Percentiles rank a stretch among this genome's conserved stretches.
Conservation (phyloP, 2,113 vertebrate genomes). For the Tangachromis dhanisi region DNA sequence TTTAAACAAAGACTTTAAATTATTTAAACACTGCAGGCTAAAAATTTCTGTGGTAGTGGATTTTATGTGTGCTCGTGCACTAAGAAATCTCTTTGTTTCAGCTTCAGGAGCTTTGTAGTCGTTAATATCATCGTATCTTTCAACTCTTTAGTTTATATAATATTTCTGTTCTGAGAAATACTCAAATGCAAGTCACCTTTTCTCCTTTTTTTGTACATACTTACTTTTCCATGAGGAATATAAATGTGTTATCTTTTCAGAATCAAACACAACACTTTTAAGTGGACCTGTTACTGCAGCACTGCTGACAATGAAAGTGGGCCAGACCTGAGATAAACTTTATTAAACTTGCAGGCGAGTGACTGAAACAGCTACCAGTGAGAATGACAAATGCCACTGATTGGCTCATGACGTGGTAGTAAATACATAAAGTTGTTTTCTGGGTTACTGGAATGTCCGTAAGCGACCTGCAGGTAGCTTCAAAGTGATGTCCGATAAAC, state of each 20-base stretch:
- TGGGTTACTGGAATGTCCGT: accelerated
- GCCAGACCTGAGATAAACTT: not conserved
- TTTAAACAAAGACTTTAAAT: not conserved
- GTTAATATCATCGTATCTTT: not conserved
- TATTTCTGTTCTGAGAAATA: not conserved
- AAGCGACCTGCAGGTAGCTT: not conserved
- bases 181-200: not conserved
- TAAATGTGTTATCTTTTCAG: not conserved
- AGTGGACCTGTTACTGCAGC: not conserved
- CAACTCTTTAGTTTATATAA: not conserved
- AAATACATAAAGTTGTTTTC: not conserved
- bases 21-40: not conserved
- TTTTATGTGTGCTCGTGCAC: not conserved
- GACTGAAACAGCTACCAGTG: not conserved
- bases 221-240: not conserved
- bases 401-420: not conserved
- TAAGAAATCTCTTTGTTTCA: not conserved
- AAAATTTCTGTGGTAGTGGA: not conserved
- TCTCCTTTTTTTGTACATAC: not conserved
- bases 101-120: not conserved
- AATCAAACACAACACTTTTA: not conserved
- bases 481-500: not conserved
- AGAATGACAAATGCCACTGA: not conserved
- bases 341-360: not conserved
- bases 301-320: not conserved